Base-by-base conservation (phyloP, 2,113 vertebrate genomes). In the Henicopernis longicauda region DNA sequence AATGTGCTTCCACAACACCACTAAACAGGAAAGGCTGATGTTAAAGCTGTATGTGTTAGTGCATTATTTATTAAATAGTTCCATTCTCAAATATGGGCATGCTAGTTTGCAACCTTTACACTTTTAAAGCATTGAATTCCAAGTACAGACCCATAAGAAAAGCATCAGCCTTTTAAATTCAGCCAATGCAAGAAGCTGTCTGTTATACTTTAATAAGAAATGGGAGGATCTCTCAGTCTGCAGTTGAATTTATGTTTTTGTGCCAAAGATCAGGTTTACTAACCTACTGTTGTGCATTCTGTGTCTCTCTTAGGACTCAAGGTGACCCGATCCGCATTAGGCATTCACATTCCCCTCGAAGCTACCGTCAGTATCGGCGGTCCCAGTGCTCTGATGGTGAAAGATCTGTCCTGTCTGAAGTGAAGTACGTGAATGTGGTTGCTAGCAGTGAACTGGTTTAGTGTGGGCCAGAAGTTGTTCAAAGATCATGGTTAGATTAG, bases 371-470 rank as follows among this genome's bases (percentile, higher is more conserved):
- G 92, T 98, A 98, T 77, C 98, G 99, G 11, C 96, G 98, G 31
- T 99, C 99, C 4, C 98, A 99, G 96, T 99, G 98, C 59, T 99
- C 99, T 0, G 99, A 99, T 15, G 99, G 99, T 32, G 99, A 99
- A 96, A 98, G 99, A 69, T 99, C 99, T 4, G 98, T 99, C 65
- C 98, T 99, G 47, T 99, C 99, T 14, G 99, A 99, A 98, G 98
- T 99, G 95, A 99, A 99, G 99, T 99, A 98, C 21, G 99, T 97
- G 44, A 58, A 63, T 57, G 22, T 61, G 62, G 10, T 80, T 79
- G 36, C 70, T 73, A 88, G 38, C 74, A 71, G 18, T 58, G 27
- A 13, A 18, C 59, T 78, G 10, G 44, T 40, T 55, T 76, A 73
- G 6, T 20, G 40, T 63, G 20, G 29, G 44, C 42, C 20, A 71